Evolutionary conservation across 2,888 invertebrate species (phyloP), one percentile per base, ranked within the genome.

Genomic region (Halictus ligatus): DNA sequence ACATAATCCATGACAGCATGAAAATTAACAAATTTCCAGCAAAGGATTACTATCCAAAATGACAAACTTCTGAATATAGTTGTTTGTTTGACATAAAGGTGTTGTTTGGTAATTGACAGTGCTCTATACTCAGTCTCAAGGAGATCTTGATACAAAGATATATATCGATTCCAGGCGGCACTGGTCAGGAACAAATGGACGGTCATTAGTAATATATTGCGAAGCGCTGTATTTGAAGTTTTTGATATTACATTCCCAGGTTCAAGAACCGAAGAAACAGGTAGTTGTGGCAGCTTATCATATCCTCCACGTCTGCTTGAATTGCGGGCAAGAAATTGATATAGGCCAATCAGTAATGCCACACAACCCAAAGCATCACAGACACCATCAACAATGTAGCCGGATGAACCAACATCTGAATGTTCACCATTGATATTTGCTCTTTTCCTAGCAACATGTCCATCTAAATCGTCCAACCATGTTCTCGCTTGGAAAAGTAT

Each of bases 391-490:
- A 98, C 96, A 95, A 97, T 97, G 92, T 98, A 98, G 0, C 98
- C 98, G 0, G 97, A 93, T 0, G 97, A 97, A 0, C 98, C 98
- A n/a, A 98, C 97, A 93, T 98, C 97, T 0, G 98, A 98, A 43
- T 97, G 96, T 94, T 98, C 98, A 0, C 98, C 98, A 85, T 97
- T 96, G 48, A 98, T 97, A 93, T 98, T 96, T 92, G 97, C 97
- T 80, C 97, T 96, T 46, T 96, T 97, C 84, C 98, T 96, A 0
- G 98, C 98, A 4, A 98, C 97, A 92, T 98, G 97, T 0, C 98
- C 98, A 92, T 98, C 98, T 86, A 98, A 95, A 92, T 98, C 98
- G 92, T 98, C 98, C 78, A 98, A 94, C 95, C 98, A 98, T 89
- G 98, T 98, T 89, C 98, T 96, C 64, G 98, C 95, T 95, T 98